Evolutionary conservation across 2,113 vertebrate species (phyloP).

Genomic region (Electrona antarctica): DNA sequence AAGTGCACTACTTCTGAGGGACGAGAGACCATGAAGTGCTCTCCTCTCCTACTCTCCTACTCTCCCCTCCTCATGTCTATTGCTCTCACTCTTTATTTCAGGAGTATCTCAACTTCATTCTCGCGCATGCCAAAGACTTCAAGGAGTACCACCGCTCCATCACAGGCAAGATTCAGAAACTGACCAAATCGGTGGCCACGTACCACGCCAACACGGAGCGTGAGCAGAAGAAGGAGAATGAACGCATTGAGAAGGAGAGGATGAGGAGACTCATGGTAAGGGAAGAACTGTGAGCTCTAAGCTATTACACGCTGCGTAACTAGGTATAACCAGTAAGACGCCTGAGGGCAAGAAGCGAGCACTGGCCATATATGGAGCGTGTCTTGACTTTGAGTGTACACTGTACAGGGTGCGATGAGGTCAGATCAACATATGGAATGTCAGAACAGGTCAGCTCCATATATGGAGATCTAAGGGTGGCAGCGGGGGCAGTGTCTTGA

Average conservation of each 20-base stretch:
- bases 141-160: constrained; percentile 96
- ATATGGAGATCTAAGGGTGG: too few relatives aligned
- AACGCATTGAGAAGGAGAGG: constrained; percentile 96
- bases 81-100: constrained; percentile 41
- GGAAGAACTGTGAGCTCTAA: background rate
- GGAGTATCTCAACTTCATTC: constrained; percentile 99
- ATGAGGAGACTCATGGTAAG: constrained; percentile 95
- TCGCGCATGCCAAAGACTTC: constrained; percentile 97
- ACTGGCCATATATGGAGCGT: too few relatives aligned
- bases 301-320: too few relatives aligned
- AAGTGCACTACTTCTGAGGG: too few relatives aligned
- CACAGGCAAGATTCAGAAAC: constrained; percentile 92
- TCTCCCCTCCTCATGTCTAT: background rate
- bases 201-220: constrained; percentile 98
- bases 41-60: background rate
- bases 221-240: constrained; percentile 98
- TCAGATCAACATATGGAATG: too few relatives aligned
- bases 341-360: too few relatives aligned
- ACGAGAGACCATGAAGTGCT: background rate
- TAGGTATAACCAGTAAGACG: too few relatives aligned
- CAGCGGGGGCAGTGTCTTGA: too few relatives aligned
- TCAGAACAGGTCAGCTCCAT: too few relatives aligned
- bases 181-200: constrained; percentile 94
- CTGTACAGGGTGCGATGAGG: too few relatives aligned
- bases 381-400: too few relatives aligned